Base-by-base conservation (phyloP, 2,113 vertebrate genomes). In the Melanostigma gelatinosum region DNA sequence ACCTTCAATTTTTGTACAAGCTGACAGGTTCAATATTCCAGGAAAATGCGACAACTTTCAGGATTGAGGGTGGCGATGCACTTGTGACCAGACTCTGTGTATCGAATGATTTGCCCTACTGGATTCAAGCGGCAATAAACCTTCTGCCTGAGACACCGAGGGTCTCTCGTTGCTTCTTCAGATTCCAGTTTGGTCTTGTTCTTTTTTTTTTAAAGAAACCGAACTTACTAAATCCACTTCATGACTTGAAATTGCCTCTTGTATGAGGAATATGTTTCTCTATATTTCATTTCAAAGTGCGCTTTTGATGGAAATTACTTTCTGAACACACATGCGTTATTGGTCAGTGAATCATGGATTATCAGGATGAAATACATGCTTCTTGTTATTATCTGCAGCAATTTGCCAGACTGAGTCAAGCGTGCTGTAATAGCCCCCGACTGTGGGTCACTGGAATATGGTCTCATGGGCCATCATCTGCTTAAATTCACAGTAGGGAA, bases 401-500 rank as follows among this genome's bases (percentile, higher is more conserved):
- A 69, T 84, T 88, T 63, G 40, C 83, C 50, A 71, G 69, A 72
- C 32, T 27, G 34, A 89, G 57, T 84, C 69, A 77, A 83, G 80
- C 69, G 20, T 85, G 79, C 76, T 22, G 36, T 86, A 87, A 87
- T 75, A 38, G 72, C 79, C 24, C 24, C 71, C 83, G 79, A 87
- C 68, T 73, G 63, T 79, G 70, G 79, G 83, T 86, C 74, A 77
- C 60, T 79, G 90, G 87, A 87, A 91, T 90, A 79, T 92, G 80
- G 75, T 89, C 91, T 93, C 90, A 85, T 79, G 88, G 63, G 60
- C 29, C 11, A 46, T 81, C 84, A 90, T 89, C 84, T 81, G 61
- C 66, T 76, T 84, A 27, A 76, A 79, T 65, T 80, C 81, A 71
- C 63, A 84, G 79, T 6, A 75, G 65, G 80, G 80, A 64, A 88